Base-by-base conservation (phyloP, 2,888 invertebrate species). In the Bedellia somnulentella region DNA sequence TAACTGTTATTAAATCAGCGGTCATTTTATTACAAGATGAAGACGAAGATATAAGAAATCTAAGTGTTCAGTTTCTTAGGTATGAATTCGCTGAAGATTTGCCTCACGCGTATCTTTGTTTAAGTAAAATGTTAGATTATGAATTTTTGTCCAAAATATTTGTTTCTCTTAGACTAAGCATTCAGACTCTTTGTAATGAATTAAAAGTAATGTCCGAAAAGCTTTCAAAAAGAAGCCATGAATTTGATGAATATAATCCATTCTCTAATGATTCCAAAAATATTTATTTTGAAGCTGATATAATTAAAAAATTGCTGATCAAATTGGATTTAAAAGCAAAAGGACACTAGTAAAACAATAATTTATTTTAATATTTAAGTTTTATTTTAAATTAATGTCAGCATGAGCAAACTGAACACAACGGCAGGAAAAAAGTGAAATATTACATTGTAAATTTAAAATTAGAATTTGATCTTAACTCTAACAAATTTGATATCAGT, bases 1-100 rank as follows among this genome's bases (percentile, higher is more conserved):
- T 59, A 22, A 52, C 40, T 33, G 48, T 61, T 27, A 52, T 76
- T 18, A 56, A 61, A 45, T 50, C 67, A 24, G 63, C 57, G 29
- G 44, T 78, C n/a, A 49, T 61, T 23, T 49, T 80, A 4, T 43
- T 81, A 24, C 80, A 78, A 55, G 81, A 81, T 49, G 81, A 81
- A 44, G 67, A 79, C 42, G 56, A 61, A 31, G 64, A 68, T 39
- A 57, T 81, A 9, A 64, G 80, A 40, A 60, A 60, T 39, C 35
- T 52, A 15, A 58, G 62, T 46, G 55, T 60, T 4, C 35, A 49
- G 24, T 68, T 57, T 39, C 63, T 59, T 36, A 51, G 44, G 37
- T 53, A 49, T 37, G 30, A 61, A 45, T 24, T 12, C 43, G 46
- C 26, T 33, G 37, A 5, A 18, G 42, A 14, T 24, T 24, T 13